Percentiles rank a stretch among this genome's conserved stretches.
phyloP scores from a whole-genome alignment of 2,113 vertebrate species.

The Tragelaphus scriptus region DNA sequence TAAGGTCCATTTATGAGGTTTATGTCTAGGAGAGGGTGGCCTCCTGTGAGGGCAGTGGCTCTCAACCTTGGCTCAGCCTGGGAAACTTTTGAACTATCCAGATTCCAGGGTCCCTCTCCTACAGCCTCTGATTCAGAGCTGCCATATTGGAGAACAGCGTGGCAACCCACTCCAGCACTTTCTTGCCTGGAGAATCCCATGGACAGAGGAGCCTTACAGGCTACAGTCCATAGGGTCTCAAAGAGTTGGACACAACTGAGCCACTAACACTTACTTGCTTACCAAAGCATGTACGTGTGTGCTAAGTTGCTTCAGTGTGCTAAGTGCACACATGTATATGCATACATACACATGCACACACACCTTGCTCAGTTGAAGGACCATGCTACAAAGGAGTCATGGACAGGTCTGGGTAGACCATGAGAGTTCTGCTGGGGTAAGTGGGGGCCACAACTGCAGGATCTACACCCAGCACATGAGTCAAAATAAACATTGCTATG shows the following conservation, averaged over 20 bases:
- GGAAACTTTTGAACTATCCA: not conserved
- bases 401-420: not conserved
- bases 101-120: not conserved
- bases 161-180: not conserved
- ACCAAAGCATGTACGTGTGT: not conserved
- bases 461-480: not conserved
- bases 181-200: not conserved
- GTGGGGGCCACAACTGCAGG: not conserved
- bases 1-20: not conserved
- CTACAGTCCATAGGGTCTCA: not conserved
- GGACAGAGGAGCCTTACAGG: not conserved
- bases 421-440: not conserved
- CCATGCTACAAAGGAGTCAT: not conserved
- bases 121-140: not conserved
- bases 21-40: not conserved
- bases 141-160: not conserved
- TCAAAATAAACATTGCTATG: not conserved
- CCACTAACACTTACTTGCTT: not conserved
- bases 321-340: not conserved
- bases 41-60: not conserved
- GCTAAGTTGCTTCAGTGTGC: not conserved
- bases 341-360: rapidly evolving
- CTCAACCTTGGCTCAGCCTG: not conserved
- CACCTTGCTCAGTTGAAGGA: not conserved
- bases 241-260: not conserved